Evolutionary conservation across 2,888 invertebrate species (phyloP), one percentile per base, ranked within the genome.

Genomic region (Agrenia bidenticulata): DNA sequence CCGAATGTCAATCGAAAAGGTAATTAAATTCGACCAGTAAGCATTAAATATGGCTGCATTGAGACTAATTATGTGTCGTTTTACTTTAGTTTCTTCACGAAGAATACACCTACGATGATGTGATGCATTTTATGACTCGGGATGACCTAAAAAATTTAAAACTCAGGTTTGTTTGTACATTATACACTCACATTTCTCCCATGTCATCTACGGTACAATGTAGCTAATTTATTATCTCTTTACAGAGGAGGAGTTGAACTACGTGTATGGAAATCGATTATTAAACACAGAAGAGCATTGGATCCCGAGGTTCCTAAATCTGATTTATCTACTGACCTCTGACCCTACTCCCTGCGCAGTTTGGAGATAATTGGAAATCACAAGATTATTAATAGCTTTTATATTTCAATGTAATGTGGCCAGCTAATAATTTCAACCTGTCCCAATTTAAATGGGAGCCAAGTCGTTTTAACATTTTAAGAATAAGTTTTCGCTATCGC

Each of bases 241-340:
- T 45, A 19, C 81, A 90, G 90, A 78, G 89, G 90, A 60, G 94
- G 94, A 45, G 84, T 90, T 24, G 90, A 93, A 78, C 85, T 94
- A 54, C 85, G 89, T 62, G 82, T 95, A 69, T 95, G 94, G 94
- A 87, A 88, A 69, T 89, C 90, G 0, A 87, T 95, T 61, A 80
- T 85, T 65, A 84, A 86, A 61, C 78, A 80, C 70, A 77, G 81
- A 21, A 72, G 62, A 24, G 51, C 61, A 2, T 5, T 45, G 4
- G 45, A 45, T 45, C 56, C 62, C 0, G 65, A 65, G 9, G 49
- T 49, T 19, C 54, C 42, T 15, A 64, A 64, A 32, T 15, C 39
- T 7, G 64, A 68, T 19, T 56, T 59, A 39, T 69, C 69, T 2
- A 69, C 69, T 9, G 63, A 69, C 55, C 49, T 69, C 21, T 69